Percentiles rank a stretch among this genome's conserved stretches.
phyloP scores from a whole-genome alignment of 2,888 invertebrate genomes.

The Netelia melanura region DNA sequence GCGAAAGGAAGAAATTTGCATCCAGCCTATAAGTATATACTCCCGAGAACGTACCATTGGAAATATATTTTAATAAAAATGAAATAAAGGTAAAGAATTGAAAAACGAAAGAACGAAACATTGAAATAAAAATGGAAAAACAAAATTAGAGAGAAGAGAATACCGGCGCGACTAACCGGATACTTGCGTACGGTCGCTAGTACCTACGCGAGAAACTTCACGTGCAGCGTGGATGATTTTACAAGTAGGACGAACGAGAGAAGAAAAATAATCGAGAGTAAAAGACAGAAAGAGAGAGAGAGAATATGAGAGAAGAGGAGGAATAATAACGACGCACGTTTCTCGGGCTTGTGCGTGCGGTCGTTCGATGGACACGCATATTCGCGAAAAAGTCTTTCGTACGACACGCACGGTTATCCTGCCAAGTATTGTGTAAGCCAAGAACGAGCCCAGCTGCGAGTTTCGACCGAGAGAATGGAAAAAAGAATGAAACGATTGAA shows the following conservation, averaged over 20 bases:
- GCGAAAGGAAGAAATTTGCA: slow-evolving; percentile 9
- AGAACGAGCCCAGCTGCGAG: background rate
- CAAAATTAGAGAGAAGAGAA: slow-evolving; percentile 12
- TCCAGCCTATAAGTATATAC: slow-evolving; percentile 8
- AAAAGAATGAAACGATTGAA: slow-evolving; percentile 49
- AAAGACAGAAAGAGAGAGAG: slow-evolving; percentile 32
- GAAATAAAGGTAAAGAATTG: background rate
- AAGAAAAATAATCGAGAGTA: slow-evolving; percentile 43
- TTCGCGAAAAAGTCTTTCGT: slow-evolving; percentile 47
- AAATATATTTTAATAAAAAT: slow-evolving; percentile 31
- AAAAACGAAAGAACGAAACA: slow-evolving; percentile 18
- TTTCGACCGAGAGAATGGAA: background rate
- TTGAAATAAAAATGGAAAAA: background rate
- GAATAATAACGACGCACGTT: slow-evolving; percentile 6
- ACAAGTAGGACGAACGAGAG: slow-evolving; percentile 57
- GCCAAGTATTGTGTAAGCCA: background rate
- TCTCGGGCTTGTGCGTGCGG: slow-evolving; percentile 45
- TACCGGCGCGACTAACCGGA: slow-evolving; percentile 27
- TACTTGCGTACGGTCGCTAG: slow-evolving; percentile 27
- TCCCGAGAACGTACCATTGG: background rate
- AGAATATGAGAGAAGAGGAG: slow-evolving; percentile 4
- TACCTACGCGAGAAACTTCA: slow-evolving; percentile 42
- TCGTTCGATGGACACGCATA: slow-evolving; percentile 61
- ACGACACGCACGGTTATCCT: slow-evolving; percentile 46
- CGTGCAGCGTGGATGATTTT: slow-evolving; percentile 57